A percentile compares a stretch with the other conserved stretches of the same genome.
Conservation (phyloP, 2,797 vertebrate genomes). For the Xyrichtys novacula region DNA sequence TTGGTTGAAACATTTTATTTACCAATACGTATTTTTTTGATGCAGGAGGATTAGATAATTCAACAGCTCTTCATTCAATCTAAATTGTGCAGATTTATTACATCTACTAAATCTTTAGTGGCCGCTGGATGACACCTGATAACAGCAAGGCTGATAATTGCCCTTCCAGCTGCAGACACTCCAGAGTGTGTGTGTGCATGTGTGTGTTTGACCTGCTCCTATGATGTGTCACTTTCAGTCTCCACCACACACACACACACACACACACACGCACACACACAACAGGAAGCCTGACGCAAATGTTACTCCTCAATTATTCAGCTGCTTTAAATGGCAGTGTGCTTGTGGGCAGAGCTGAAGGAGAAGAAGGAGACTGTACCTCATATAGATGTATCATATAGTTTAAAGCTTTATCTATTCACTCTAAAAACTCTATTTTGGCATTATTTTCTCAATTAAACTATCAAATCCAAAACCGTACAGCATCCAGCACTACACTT, state of each 20-base stretch:
- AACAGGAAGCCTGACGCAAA: constrained; percentile 73
- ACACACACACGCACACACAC: constrained; percentile 56
- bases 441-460: constrained; percentile 32
- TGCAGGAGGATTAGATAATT: background rate
- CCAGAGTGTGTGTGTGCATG: constrained; percentile 48
- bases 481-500: constrained; percentile 58
- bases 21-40: background rate
- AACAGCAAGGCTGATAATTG: constrained; percentile 36
- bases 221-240: constrained; percentile 12
- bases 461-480: constrained; percentile 13
- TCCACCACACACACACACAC: constrained; percentile 47
- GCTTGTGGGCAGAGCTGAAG: constrained; percentile 43
- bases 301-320: constrained; percentile 83
- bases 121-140: constrained; percentile 19
- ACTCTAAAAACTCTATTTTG: constrained; percentile 5
- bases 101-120: background rate
- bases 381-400: background rate
- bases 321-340: constrained; percentile 79
- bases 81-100: background rate
- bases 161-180: constrained; percentile 42
- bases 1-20: constrained; percentile 4
- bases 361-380: constrained; percentile 26
- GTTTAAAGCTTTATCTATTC: background rate
- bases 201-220: constrained; percentile 30
- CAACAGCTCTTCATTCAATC: background rate